These are phyloP conservation scores for Dryocosmus kuriphilus DNA, from an alignment of 2,888 invertebrate species.

Conservation along the genomic window DNA sequence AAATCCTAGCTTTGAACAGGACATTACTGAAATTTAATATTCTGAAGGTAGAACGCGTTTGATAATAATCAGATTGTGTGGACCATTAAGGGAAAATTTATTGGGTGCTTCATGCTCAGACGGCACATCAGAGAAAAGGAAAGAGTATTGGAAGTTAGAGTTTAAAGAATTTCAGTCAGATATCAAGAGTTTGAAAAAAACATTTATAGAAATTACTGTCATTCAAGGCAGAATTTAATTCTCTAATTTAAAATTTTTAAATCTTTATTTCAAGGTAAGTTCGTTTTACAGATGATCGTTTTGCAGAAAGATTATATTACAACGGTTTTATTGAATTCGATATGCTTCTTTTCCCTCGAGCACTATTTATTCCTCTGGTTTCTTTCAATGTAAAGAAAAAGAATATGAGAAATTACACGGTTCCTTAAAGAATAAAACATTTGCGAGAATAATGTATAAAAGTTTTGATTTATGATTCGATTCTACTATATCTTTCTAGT, in stretches of 20 bases:
- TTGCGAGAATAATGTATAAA: neutral
- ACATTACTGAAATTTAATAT: slow-evolving; percentile 19
- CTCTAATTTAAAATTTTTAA: too few relatives aligned
- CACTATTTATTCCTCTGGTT: neutral
- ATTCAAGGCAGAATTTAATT: too few relatives aligned
- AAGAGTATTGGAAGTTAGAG: slow-evolving; percentile 3
- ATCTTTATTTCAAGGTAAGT: too few relatives aligned
- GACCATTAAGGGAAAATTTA: slow-evolving; percentile 23
- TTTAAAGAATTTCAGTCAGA: neutral
- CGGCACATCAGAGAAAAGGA: neutral
- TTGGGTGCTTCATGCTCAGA: slow-evolving; percentile 8
- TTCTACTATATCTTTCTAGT: too few relatives aligned
- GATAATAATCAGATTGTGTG: slow-evolving; percentile 10
- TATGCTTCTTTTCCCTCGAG: neutral
- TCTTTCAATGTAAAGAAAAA: too few relatives aligned
- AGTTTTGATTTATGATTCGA: neutral
- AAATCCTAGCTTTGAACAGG: neutral
- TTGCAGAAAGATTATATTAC: too few relatives aligned
- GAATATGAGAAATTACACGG: too few relatives aligned
- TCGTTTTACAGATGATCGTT: too few relatives aligned
- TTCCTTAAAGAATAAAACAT: neutral
- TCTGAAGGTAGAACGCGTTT: neutral
- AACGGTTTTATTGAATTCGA: neutral
- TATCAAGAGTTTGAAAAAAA: too few relatives aligned
- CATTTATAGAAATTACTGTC: too few relatives aligned